Percentiles rank a stretch among this genome's conserved stretches.
Evolutionary conservation across 2,797 vertebrate species (phyloP).

Genomic region (Champsocephalus esox): DNA sequence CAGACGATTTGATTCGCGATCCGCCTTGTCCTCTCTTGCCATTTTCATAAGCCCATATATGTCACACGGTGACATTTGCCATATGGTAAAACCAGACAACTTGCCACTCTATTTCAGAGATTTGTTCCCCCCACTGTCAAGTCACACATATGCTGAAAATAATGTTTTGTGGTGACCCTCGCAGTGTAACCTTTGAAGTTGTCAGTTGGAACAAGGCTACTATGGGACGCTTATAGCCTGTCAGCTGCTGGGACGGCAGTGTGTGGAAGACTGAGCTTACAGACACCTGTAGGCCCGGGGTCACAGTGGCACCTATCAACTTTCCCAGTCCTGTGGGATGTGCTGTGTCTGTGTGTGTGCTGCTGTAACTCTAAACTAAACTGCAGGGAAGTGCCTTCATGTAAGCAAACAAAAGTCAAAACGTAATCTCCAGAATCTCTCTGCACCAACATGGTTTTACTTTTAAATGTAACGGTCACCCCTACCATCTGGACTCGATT

Average conservation of each 20-base stretch:
- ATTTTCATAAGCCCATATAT: constrained; percentile 71
- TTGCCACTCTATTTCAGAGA: constrained; percentile 60
- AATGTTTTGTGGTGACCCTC: constrained; percentile 61
- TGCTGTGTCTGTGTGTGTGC: not conserved
- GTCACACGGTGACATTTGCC: constrained; percentile 70
- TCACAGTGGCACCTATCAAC: constrained; percentile 52
- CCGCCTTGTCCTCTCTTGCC: constrained; percentile 56
- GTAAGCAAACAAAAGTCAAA: constrained; percentile 17
- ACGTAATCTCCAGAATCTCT: constrained; percentile 17
- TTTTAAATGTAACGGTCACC: constrained; percentile 21
- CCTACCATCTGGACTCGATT: constrained; percentile 33
- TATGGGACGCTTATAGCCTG: constrained; percentile 61
- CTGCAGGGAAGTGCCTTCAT: constrained; percentile 13
- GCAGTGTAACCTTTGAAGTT: constrained; percentile 66
- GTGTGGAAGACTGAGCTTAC: constrained; percentile 43
- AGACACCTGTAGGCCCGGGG: constrained; percentile 61
- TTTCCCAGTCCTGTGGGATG: constrained; percentile 38
- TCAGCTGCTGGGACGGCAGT: constrained; percentile 62
- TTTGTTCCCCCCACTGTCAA: constrained; percentile 19
- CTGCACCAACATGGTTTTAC: constrained; percentile 17
- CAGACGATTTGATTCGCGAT: constrained; percentile 62
- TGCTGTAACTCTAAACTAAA: constrained; percentile 20
- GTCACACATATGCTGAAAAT: constrained; percentile 63
- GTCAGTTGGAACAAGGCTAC: constrained; percentile 62
- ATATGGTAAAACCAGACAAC: constrained; percentile 70